These are phyloP conservation scores for Pterobdella sp. DNA, from an alignment of 2,888 invertebrate species.

Conservation along the genomic window DNA sequence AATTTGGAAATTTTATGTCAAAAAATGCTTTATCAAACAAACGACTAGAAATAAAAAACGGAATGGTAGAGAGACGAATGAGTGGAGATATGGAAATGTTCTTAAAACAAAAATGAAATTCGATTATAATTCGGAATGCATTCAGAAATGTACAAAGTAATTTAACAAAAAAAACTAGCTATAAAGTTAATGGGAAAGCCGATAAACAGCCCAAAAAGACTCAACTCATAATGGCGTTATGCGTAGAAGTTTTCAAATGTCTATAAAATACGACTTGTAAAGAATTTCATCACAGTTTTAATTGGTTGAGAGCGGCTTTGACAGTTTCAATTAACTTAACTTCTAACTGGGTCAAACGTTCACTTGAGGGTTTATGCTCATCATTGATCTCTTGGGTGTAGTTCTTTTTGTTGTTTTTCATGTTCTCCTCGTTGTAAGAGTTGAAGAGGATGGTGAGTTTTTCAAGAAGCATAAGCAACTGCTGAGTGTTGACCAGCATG, in stretches of 20 bases:
- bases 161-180: too few relatives aligned
- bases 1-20: neutral
- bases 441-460: conserved; percentile 1
- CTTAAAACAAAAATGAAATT: too few relatives aligned
- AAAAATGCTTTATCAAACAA: neutral
- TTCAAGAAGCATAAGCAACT: conserved; percentile 7
- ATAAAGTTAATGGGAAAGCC: too few relatives aligned
- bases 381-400: neutral
- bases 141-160: too few relatives aligned
- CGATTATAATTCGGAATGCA: too few relatives aligned
- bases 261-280: too few relatives aligned
- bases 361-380: neutral
- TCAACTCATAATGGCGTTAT: too few relatives aligned
- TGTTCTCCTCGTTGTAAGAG: neutral
- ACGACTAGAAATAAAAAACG: neutral
- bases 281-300: neutral
- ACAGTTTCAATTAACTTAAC: neutral
- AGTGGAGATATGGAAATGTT: too few relatives aligned
- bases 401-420: neutral
- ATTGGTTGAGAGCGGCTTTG: neutral
- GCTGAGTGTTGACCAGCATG: neutral
- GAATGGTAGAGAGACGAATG: too few relatives aligned
- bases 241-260: too few relatives aligned
- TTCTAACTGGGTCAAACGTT: too few relatives aligned
- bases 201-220: too few relatives aligned